These are phyloP conservation scores for Nyleta sp. DNA, from an alignment of 2,888 invertebrate species.

Conservation along the genomic window DNA sequence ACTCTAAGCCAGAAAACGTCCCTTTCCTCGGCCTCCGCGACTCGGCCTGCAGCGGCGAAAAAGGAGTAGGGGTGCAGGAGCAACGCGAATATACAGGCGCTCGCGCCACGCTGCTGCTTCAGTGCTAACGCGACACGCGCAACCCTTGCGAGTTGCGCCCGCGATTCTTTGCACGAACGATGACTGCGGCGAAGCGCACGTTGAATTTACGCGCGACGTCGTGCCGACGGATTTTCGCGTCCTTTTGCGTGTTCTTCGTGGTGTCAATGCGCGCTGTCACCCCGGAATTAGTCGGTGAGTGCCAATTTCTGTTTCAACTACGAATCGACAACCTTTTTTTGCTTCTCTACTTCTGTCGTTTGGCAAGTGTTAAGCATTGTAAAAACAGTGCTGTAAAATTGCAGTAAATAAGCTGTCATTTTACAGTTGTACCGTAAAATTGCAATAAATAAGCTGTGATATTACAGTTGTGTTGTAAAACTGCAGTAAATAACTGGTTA, in stretches of 20 bases:
- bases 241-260: constrained; percentile 48
- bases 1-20: constrained; percentile 57
- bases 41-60: constrained; percentile 28
- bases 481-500: no score
- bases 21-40: constrained; percentile 46
- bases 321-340: no score
- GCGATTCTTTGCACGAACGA: constrained; percentile 37
- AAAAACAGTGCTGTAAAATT: no score
- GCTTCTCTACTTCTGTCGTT: no score
- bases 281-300: constrained; percentile 79
- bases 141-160: constrained; percentile 64
- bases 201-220: constrained; percentile 43
- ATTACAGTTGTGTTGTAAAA: no score
- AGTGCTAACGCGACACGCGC: constrained; percentile 80
- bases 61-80: constrained; percentile 68
- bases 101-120: constrained; percentile 75
- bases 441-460: no score
- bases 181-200: constrained; percentile 39
- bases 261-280: constrained; percentile 70
- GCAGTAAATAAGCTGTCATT: no score
- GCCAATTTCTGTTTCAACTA: constrained; percentile 1
- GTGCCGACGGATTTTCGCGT: constrained; percentile 53
- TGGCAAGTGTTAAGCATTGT: no score
- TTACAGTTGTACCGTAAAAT: no score
- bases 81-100: constrained; percentile 74